Base-by-base conservation (phyloP, 2,113 vertebrate species). In the Amblyornis subalaris region DNA sequence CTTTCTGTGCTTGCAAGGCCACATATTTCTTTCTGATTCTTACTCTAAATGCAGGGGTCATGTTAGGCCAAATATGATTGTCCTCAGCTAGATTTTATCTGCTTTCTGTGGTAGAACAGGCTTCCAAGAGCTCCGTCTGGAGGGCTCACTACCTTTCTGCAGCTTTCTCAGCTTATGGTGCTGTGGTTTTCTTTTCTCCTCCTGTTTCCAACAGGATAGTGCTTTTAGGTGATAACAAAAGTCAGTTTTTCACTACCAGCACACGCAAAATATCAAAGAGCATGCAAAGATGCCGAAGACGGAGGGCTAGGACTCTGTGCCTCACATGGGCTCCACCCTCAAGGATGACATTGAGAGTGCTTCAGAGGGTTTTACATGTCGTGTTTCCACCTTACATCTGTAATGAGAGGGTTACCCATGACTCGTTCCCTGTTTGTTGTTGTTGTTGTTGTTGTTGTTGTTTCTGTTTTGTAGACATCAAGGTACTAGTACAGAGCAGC, bases 11-110 rank as follows among this genome's bases (percentile, higher is more conserved):
- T 94, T 95, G 60, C 75, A 88, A 93, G 76, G 82, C 44, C 65
- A 55, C 72, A 69, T 81, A 88, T 71, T 94, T 95, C 88, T 80
- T 79, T 84, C 60, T 71, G 82, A 88, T 79, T 83, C 64, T 88
- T 75, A 60, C 51, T 78, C 50, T 90, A 90, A 90, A 86, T 64
- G 51, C 53, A 90, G 40, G 36, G 94, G 79, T 95, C 76, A 90
- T 86, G 72, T 91, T 88, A 93, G 90, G 82, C 60, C 88, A 94
- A 83, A 77, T 60, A 80, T 74, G 57, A 55, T 86, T 95, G 88
- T 95, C 85, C 85, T 91, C 64, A 88, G 60, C 69, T 73, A 95
- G 88, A 91, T 91, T 90, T 84, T 86, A 91, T 95, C 93, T 88
- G n/a, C 51, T 57, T 93, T 82, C 53, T 83, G 78, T 86, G 75